Base-by-base conservation (phyloP, 1,140 invertebrate species). In the Heliconius nattereri region DNA sequence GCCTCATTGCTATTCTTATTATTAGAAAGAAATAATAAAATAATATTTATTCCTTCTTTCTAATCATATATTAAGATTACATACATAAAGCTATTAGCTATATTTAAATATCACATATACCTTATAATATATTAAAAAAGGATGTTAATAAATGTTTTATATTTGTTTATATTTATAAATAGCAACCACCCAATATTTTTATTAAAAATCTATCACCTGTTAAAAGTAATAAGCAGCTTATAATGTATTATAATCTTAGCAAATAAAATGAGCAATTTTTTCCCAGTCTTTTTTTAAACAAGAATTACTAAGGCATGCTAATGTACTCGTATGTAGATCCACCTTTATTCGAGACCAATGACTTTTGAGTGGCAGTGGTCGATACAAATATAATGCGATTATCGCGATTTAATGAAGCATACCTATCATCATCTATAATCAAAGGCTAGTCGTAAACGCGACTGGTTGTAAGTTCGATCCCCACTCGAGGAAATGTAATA, bases 351-450 rank as follows among this genome's bases (percentile, higher is more conserved):
- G 49, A 66, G 75, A 76, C 71, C 75, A 70, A 60, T 71, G 75
- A 76, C 75, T 71, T 35, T 70, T 70, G 57, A 70, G 23, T 71
- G 75, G 75, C 60, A 71, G 37, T 35, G 0, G 32, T 49, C 37
- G 60, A 70, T 76, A 76, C 37, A 76, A 35, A 76, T 76, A 76
- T 76, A 76, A 76, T 76, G 13, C 60, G 75, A 76, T 52, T 70
- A 76, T 35, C 23, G 57, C 74, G 35, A 76, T 76, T 49, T 76
- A 71, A 76, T 76, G 75, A 76, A 76, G 37, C 66, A 66, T 29
- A 6, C 16, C 11, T 66, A 66, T 66, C 29, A 66, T 66, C 60
- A 66, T 45, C 40, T 16, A 45, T 45, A 45, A 6, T 45, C 40
- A 45, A 3, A 16, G 40, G 40, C 40, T 16, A 45, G 40, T 45